Conservation (phyloP, 2,888 invertebrate species). For the Trachelus tabidus region DNA sequence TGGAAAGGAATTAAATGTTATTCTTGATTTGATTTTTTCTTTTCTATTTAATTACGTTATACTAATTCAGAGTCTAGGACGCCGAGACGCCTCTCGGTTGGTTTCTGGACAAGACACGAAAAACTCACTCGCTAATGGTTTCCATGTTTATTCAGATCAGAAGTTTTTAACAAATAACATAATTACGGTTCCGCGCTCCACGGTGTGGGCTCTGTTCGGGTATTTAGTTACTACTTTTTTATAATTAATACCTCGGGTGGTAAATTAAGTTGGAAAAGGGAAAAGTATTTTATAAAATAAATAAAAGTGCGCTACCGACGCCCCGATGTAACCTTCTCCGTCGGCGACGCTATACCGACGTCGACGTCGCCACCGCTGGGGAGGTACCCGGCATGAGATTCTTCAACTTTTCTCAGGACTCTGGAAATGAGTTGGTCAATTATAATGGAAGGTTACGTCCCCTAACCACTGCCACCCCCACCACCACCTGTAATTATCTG, state of each 20-base stretch:
- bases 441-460: constrained; percentile 42
- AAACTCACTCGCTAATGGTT: constrained; percentile 32
- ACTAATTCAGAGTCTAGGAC: neutral
- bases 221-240: constrained; percentile 62
- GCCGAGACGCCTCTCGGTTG: neutral
- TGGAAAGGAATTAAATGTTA: neutral
- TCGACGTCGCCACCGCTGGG: neutral
- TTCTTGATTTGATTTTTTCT: neutral
- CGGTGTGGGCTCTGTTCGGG: constrained; percentile 47
- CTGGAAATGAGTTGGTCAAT: constrained; percentile 36
- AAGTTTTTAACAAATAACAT: constrained; percentile 60
- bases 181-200: constrained; percentile 41
- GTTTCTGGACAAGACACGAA: constrained; percentile 3
- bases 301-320: constrained; percentile 28
- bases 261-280: constrained; percentile 52
- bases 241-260: constrained; percentile 61
- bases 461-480: neutral
- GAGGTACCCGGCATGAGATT: constrained; percentile 8
- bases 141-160: constrained; percentile 54
- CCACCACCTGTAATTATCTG: constrained; percentile 29
- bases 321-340: neutral
- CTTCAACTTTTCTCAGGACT: constrained; percentile 20
- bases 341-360: neutral
- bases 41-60: neutral
- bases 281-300: constrained; percentile 45